Conservation (phyloP, 2,888 invertebrate species). For the Drosophila atripex region DNA sequence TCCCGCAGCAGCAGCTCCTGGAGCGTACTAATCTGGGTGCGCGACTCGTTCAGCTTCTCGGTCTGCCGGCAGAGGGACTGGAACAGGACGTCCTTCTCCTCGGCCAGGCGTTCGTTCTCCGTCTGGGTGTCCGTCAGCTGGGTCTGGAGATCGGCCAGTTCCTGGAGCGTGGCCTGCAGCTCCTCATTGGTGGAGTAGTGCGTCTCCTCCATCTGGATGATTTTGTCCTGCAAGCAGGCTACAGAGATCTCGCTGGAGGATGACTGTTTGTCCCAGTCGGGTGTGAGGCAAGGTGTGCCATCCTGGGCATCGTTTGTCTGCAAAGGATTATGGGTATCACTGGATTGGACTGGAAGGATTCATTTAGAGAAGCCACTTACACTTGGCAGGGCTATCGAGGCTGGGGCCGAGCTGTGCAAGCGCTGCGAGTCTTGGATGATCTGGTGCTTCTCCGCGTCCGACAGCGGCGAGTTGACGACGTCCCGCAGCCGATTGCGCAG, state of each 20-base stretch:
- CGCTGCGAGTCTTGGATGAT: slow-evolving; percentile 89
- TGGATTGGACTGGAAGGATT: background rate
- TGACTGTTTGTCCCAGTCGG: slow-evolving; percentile 96
- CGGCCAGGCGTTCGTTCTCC: slow-evolving; percentile 93
- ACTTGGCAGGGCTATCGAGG: slow-evolving; percentile 87
- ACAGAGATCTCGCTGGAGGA: slow-evolving; percentile 95
- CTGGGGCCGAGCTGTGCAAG: slow-evolving; percentile 90
- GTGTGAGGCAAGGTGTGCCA: slow-evolving; percentile 89
- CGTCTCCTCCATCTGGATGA: slow-evolving; percentile 86
- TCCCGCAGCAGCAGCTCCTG: slow-evolving; percentile 89
- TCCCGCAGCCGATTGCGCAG: slow-evolving; percentile 90
- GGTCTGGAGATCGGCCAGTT: slow-evolving; percentile 94
- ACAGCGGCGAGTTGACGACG: slow-evolving; percentile 91
- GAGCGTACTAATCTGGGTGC: slow-evolving; percentile 92
- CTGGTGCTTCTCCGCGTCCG: slow-evolving; percentile 93
- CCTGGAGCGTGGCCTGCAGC: slow-evolving; percentile 96
- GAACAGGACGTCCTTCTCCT: slow-evolving; percentile 94
- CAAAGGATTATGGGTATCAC: background rate
- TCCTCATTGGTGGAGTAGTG: slow-evolving; percentile 93
- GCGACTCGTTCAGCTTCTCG: slow-evolving; percentile 94
- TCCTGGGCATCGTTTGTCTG: slow-evolving; percentile 65
- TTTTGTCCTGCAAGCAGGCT: slow-evolving; percentile 96
- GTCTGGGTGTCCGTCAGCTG: slow-evolving; percentile 93
- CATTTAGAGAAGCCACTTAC: slow-evolving; percentile 68
- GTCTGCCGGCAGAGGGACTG: slow-evolving; percentile 96